These are phyloP conservation scores for Macrophya alboannulata DNA, from an alignment of 2,888 invertebrate genomes.

Conservation along the genomic window DNA sequence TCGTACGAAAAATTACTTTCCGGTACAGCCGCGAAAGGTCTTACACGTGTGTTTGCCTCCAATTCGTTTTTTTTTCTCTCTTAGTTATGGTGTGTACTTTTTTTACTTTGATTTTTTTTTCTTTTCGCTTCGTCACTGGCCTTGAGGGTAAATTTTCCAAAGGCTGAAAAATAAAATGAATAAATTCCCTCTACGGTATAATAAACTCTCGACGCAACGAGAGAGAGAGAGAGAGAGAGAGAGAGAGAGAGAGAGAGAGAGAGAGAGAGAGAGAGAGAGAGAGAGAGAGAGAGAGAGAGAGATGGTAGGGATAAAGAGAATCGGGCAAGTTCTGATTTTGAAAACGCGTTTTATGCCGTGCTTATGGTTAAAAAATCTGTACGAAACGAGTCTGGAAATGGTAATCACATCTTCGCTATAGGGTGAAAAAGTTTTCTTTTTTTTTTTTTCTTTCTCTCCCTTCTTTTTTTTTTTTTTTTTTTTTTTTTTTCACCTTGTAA, in stretches of 20 bases:
- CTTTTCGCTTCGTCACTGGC: constrained; percentile 7
- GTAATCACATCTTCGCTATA: constrained; percentile 10
- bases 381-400: constrained; percentile 20
- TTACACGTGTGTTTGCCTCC: neutral
- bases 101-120: neutral
- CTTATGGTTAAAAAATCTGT: constrained; percentile 4
- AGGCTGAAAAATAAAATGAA: neutral
- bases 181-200: neutral
- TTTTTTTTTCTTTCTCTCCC: neutral
- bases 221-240: neutral
- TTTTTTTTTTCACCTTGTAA: neutral
- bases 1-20: neutral
- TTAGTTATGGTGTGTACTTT: neutral
- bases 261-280: neutral
- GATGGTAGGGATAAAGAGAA: neutral
- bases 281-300: no score
- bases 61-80: neutral
- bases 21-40: neutral
- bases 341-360: constrained; percentile 21
- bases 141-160: constrained; percentile 1
- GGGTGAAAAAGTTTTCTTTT: neutral
- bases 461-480: neutral
- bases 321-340: constrained; percentile 20
- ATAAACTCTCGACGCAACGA: neutral
- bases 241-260: no score